Conservation (phyloP, 64 coral and sea anemone species). For the Cladopsammia gracilis region DNA sequence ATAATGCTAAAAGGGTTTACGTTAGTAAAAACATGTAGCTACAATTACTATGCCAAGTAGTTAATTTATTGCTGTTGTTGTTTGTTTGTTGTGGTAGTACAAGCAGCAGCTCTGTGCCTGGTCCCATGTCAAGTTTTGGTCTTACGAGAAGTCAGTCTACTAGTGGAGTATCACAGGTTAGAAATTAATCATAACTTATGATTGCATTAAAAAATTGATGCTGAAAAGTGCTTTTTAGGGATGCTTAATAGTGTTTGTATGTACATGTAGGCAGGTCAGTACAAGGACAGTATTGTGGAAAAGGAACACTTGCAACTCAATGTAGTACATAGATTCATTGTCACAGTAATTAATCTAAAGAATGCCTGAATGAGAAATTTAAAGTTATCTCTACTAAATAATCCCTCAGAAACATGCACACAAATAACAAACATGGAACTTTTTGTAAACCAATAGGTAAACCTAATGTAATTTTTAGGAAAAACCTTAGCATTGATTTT, state of each 20-base stretch:
- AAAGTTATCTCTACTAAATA: too few species aligned
- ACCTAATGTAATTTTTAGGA: too few species aligned
- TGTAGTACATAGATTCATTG: background rate
- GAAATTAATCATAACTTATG: background rate
- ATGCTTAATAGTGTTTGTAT: too few species aligned
- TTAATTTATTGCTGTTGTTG: background rate
- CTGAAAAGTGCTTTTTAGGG: too few species aligned
- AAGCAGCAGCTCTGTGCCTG: conserved; percentile 55
- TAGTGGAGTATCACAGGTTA: conserved; percentile 82
- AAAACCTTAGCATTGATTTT: too few species aligned
- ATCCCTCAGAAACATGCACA: background rate
- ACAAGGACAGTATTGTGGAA: background rate
- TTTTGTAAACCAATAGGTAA: too few species aligned
- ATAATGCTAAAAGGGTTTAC: background rate
- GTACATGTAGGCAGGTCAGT: too few species aligned
- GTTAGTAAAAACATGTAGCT: background rate
- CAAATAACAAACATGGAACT: too few species aligned
- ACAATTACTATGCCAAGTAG: background rate
- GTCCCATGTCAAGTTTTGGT: conserved; percentile 73
- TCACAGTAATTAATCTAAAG: background rate
- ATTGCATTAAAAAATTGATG: too few species aligned
- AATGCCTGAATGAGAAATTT: too few species aligned
- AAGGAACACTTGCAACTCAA: background rate
- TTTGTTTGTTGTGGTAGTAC: conserved; percentile 36
- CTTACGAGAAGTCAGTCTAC: conserved; percentile 88